These are phyloP conservation scores for Amphipyra tragopoginis DNA, from an alignment of 2,888 invertebrate species.

Conservation along the genomic window DNA sequence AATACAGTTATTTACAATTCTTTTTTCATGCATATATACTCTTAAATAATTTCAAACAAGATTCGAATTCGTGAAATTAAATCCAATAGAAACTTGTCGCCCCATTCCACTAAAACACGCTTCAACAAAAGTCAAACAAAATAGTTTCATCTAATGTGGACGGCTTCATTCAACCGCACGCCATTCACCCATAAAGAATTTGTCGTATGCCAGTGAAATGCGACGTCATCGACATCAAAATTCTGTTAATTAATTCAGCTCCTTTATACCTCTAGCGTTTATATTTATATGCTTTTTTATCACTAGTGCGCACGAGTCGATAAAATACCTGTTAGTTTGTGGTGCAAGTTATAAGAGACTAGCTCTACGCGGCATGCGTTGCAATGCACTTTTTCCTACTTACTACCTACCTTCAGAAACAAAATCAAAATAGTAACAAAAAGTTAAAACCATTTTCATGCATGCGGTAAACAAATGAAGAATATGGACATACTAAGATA, in stretches of 20 bases:
- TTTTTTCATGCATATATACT: too few species aligned
- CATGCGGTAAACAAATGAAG: too few species aligned
- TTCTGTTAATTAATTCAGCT: slow-evolving; percentile 87
- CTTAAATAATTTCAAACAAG: too few species aligned
- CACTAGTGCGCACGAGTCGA: slow-evolving; percentile 83
- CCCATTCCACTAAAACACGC: background rate
- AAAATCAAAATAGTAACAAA: too few species aligned
- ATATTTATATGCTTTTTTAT: slow-evolving; percentile 84
- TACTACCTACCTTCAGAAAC: too few species aligned
- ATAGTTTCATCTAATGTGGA: slow-evolving; percentile 58
- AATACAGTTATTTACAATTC: too few species aligned
- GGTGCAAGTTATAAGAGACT: slow-evolving; percentile 49
- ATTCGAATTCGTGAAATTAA: background rate
- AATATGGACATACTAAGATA: too few species aligned
- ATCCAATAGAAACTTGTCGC: background rate
- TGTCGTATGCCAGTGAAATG: slow-evolving; percentile 81
- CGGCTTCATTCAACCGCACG: slow-evolving; percentile 57
- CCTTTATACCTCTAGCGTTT: slow-evolving; percentile 81
- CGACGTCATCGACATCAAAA: slow-evolving; percentile 76
- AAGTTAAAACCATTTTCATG: too few species aligned
- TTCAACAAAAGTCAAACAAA: slow-evolving; percentile 29
- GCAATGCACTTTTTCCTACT: too few species aligned
- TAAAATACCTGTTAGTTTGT: slow-evolving; percentile 75
- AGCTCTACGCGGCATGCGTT: too few species aligned
- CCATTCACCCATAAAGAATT: slow-evolving; percentile 73